Percentiles rank a stretch among this genome's conserved stretches.
These are phyloP conservation scores for Calephelis nemesis DNA, from an alignment of 1,140 invertebrate genomes.

Conservation along the genomic window DNA sequence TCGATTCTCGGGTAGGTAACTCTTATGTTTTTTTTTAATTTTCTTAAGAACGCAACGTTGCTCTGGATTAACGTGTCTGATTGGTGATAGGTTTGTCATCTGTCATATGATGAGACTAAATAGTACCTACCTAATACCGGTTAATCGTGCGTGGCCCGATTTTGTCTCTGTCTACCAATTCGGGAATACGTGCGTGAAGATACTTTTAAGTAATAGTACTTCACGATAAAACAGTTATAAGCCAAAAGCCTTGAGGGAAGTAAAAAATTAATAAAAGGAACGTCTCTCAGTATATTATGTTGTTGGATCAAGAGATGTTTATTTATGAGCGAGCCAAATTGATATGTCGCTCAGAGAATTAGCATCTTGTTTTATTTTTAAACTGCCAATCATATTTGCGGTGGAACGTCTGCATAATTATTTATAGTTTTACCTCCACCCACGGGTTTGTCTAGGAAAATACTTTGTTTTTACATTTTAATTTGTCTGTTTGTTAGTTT, in stretches of 20 bases:
- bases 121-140: too few relatives aligned
- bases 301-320: conserved; percentile 42
- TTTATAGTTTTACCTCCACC: conserved; percentile 5
- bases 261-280: conserved; percentile 44
- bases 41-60: too few relatives aligned
- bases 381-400: conserved; percentile 17
- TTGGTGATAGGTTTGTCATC: too few relatives aligned
- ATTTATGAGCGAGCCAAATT: conserved; percentile 30
- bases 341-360: conserved; percentile 25
- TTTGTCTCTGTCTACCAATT: too few relatives aligned
- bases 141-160: too few relatives aligned
- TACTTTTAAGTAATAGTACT: conserved; percentile 19
- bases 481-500: too few relatives aligned
- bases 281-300: conserved; percentile 38
- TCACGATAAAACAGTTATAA: not conserved
- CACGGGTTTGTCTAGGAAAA: not conserved
- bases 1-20: too few relatives aligned
- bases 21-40: too few relatives aligned
- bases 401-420: conserved; percentile 17
- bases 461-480: not conserved
- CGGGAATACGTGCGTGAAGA: too few relatives aligned
- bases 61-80: too few relatives aligned
- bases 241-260: conserved; percentile 45
- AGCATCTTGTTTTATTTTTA: conserved; percentile 17
- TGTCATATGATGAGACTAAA: too few relatives aligned